Conservation (phyloP, 2,888 invertebrate species). For the Pandemis heparana region DNA sequence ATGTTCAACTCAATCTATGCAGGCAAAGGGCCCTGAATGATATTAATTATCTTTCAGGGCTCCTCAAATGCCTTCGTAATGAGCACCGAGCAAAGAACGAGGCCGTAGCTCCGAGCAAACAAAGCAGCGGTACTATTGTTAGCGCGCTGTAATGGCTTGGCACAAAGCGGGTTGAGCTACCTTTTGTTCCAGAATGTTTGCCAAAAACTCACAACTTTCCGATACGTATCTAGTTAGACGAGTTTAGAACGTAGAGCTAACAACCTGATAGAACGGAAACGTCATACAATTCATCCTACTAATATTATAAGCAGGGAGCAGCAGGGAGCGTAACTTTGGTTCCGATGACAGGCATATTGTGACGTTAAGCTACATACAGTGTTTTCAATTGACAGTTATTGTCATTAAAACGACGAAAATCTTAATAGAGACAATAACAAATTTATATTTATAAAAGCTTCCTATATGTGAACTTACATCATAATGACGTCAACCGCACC, state of each 20-base stretch:
- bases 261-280: too few species aligned
- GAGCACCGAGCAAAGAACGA: constrained; percentile 48
- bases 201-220: constrained; percentile 40
- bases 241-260: constrained; percentile 5
- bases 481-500: too few species aligned
- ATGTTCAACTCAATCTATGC: constrained; percentile 30
- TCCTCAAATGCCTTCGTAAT: constrained; percentile 54
- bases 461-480: too few species aligned
- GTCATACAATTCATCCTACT: too few species aligned
- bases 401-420: too few species aligned
- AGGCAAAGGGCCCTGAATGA: constrained; percentile 46
- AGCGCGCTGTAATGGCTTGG: constrained; percentile 35
- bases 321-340: too few species aligned
- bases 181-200: constrained; percentile 40
- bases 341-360: too few species aligned
- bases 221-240: constrained; percentile 36
- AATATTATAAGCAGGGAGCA: too few species aligned
- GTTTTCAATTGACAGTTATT: too few species aligned
- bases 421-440: too few species aligned
- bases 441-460: too few species aligned
- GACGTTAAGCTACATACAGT: too few species aligned
- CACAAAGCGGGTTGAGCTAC: constrained; percentile 34
- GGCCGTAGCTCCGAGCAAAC: constrained; percentile 37
- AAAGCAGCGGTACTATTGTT: constrained; percentile 35
- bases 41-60: constrained; percentile 56